Evolutionary conservation across 2,113 vertebrate genomes (phyloP), one percentile per base, ranked within the genome.

Genomic region (Sapayoa aenigma): DNA sequence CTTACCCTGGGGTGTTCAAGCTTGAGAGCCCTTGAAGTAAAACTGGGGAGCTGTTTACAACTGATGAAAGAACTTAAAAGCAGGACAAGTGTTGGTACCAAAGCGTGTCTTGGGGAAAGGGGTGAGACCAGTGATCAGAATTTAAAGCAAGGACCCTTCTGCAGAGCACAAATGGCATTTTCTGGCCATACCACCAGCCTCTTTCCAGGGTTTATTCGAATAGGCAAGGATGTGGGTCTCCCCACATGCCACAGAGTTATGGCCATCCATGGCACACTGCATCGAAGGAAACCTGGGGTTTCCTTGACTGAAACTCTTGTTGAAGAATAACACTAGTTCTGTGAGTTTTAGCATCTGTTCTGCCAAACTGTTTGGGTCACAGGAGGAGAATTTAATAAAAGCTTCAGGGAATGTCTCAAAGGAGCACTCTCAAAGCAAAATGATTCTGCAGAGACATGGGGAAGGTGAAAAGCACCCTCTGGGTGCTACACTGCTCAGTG

Each of bases 51-150:
- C 0, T 83, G 16, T 19, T 65, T 9, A 11, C 17, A 10, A 12
- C 14, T 53, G 35, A 4, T 8, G 42, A 30, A 17, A 66, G 37
- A 27, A 12, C 7, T 22, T 15, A 16, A 13, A 5, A 42, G 23
- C 8, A 30, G 60, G n/a, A 46, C 33, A 52, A 66, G 6, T 11
- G 8, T 14, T 41, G 69, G 19, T 71, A 11, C 28, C 35, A 33
- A 41, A 71, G 6, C 1, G 2, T 2, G 1, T 53, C 22, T 11
- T 3, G 4, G 44, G 33, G 14, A 31, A 72, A 72, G 5, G 16
- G 3, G 6, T 14, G 49, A 63, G 25, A 31, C 9, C 30, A 19
- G 30, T 2, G n/a, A 55, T 11, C 9, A 2, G 6, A 4, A 0
- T 24, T 17, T 46, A 71, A 30, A 18, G 12, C 13, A 30, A 52